These are phyloP conservation scores for Oreohelix idahoensis DNA, from an alignment of 1,140 invertebrate species.

Conservation along the genomic window DNA sequence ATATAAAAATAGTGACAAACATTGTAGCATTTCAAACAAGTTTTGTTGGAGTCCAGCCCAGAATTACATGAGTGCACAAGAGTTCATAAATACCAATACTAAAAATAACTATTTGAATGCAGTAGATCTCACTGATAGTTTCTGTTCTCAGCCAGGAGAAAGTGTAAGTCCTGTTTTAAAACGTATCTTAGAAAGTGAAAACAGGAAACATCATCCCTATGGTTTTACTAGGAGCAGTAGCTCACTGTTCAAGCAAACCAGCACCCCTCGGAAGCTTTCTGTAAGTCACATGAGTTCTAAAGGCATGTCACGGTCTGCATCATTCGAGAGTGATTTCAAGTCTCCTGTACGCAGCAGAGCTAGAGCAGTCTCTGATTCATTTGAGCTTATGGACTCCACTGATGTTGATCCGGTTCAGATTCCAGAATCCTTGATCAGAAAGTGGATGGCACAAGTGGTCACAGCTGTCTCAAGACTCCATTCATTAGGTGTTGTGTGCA, in stretches of 20 bases:
- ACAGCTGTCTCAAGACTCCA: constrained; percentile 81
- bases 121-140: background rate
- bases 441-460: constrained; percentile 83
- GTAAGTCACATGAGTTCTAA: constrained; percentile 56
- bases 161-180: background rate
- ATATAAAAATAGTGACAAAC: too few species aligned
- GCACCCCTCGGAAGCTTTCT: constrained; percentile 44
- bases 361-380: constrained; percentile 61
- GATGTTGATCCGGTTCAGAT: constrained; percentile 60
- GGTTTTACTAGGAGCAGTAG: background rate
- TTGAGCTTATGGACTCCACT: constrained; percentile 62
- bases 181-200: background rate
- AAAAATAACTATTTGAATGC: background rate
- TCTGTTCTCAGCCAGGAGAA: background rate
- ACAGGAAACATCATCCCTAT: background rate
- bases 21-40: too few species aligned
- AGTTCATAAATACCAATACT: background rate
- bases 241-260: constrained; percentile 13
- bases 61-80: background rate
- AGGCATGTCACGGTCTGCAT: constrained; percentile 61
- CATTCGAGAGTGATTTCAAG: constrained; percentile 63
- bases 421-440: constrained; percentile 75
- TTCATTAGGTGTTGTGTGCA: constrained; percentile 75
- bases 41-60: background rate
- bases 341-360: constrained; percentile 61